phyloP scores from a whole-genome alignment of 1,140 invertebrate genomes.

The Neomicropteryx cornuta region DNA sequence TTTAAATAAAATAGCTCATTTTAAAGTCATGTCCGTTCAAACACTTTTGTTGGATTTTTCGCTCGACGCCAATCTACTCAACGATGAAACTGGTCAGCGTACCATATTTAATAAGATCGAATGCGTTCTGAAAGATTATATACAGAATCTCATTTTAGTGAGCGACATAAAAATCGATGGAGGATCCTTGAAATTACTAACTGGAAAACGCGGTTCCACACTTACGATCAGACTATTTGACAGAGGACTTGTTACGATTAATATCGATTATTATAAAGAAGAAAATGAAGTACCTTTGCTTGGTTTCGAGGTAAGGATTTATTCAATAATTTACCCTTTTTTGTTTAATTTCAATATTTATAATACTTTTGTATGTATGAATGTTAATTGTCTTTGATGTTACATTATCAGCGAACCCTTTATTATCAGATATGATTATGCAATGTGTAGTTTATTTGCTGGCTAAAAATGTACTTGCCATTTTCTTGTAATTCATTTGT shows the following conservation, averaged over 20 bases:
- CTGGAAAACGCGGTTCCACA: slow-evolving; percentile 53
- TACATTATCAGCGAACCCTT: not conserved
- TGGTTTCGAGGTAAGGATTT: slow-evolving; percentile 55
- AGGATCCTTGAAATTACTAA: slow-evolving; percentile 53
- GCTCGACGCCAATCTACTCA: slow-evolving; percentile 52
- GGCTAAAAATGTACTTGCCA: not conserved
- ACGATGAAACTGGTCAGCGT: slow-evolving; percentile 51
- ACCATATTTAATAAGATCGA: slow-evolving; percentile 53
- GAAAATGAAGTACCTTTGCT: slow-evolving; percentile 59
- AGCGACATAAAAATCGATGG: slow-evolving; percentile 49
- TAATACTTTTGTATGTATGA: not conserved
- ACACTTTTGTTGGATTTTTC: slow-evolving; percentile 72
- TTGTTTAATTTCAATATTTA: not conserved
- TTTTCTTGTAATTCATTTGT: slow-evolving; percentile 7
- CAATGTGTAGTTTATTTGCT: not conserved
- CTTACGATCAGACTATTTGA: slow-evolving; percentile 60
- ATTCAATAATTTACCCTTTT: slow-evolving; percentile 11
- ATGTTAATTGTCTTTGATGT: not conserved
- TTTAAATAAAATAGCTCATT: too few relatives aligned
- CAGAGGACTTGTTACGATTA: slow-evolving; percentile 63
- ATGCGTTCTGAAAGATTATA: slow-evolving; percentile 54
- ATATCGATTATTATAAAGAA: slow-evolving; percentile 69
- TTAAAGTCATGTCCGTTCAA: slow-evolving; percentile 81
- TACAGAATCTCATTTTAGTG: slow-evolving; percentile 51
- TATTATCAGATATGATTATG: not conserved